Percentiles rank a stretch among this genome's conserved stretches.
phyloP scores from a whole-genome alignment of 2,888 invertebrate genomes.

The Andrena fulva region DNA sequence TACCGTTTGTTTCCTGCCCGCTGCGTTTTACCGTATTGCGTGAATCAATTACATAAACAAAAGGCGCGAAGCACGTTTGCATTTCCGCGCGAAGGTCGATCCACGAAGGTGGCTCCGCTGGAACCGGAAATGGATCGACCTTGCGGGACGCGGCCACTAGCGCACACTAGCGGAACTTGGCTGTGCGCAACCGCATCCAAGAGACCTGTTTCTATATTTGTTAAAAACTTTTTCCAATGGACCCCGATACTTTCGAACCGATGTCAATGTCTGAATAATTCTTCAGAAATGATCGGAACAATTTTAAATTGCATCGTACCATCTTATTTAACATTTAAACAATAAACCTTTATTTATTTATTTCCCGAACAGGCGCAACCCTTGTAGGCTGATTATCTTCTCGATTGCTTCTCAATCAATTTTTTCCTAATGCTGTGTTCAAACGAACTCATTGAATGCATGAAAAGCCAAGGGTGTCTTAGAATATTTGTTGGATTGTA shows the following conservation, averaged over 20 bases:
- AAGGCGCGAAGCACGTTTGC: constrained; percentile 74
- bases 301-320: no score
- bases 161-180: constrained; percentile 73
- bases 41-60: constrained; percentile 41
- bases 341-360: no score
- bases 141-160: constrained; percentile 80
- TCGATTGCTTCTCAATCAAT: no score
- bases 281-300: no score
- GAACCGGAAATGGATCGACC: constrained; percentile 84
- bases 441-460: no score
- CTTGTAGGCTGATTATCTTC: no score
- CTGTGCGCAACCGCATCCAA: constrained; percentile 15
- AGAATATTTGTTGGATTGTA: no score
- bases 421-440: no score
- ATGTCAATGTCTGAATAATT: not conserved
- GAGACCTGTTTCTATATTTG: not conserved
- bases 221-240: constrained; percentile 4
- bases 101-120: constrained; percentile 72
- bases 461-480: no score
- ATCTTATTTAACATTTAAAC: no score
- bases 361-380: no score
- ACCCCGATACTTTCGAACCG: no score
- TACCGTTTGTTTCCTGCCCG: constrained; percentile 22
- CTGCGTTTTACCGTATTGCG: constrained; percentile 37
- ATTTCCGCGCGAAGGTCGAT: constrained; percentile 82